Evolutionary conservation across 2,113 vertebrate species (phyloP).

Genomic region (Tychaedon coryphoeus): DNA sequence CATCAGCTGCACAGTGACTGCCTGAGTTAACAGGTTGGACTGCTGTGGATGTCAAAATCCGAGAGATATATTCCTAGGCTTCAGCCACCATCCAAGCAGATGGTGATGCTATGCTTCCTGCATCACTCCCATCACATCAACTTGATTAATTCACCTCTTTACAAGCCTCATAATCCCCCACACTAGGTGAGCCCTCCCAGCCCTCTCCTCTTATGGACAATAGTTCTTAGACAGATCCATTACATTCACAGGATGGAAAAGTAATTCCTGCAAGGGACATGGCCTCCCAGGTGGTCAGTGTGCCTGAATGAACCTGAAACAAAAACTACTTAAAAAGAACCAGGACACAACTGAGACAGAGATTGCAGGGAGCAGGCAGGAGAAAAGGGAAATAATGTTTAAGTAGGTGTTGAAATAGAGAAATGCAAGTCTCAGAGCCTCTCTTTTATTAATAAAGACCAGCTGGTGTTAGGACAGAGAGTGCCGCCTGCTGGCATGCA

Average conservation of each 20-base stretch:
- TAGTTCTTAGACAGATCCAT: not conserved
- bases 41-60: not conserved
- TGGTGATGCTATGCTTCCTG: not conserved
- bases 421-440: not conserved
- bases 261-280: not conserved
- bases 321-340: not conserved
- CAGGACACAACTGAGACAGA: not conserved
- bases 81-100: not conserved
- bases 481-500: not conserved
- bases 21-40: not conserved
- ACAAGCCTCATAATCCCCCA: not conserved
- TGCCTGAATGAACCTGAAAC: not conserved
- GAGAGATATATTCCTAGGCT: not conserved
- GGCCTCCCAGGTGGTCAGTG: not conserved
- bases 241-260: not conserved
- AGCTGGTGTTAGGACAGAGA: not conserved
- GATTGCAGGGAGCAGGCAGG: not conserved
- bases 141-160: not conserved
- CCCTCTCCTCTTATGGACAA: not conserved
- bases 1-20: not conserved
- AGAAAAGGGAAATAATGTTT: not conserved
- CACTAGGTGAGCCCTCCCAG: not conserved
- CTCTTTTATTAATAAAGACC: not conserved
- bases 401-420: not conserved
- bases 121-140: rapidly evolving